A percentile compares a stretch with the other conserved stretches of the same genome.
phyloP scores from a whole-genome alignment of 1,140 invertebrate genomes.

The Ganaspis sp. region DNA sequence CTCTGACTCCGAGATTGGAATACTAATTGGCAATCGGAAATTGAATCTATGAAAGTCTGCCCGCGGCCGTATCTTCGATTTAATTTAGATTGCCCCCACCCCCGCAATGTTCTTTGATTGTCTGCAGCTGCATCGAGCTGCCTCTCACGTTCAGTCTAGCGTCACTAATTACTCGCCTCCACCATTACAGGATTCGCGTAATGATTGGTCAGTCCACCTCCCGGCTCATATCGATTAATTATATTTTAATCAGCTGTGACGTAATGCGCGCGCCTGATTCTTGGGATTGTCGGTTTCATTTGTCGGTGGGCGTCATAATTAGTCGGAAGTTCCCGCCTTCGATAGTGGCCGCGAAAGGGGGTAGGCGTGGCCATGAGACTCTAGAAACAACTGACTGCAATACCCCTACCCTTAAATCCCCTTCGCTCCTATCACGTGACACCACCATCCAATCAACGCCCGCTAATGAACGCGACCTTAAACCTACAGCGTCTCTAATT shows the following conservation, averaged over 20 bases:
- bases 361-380: constrained; percentile 72
- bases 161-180: constrained; percentile 10
- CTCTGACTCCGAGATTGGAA: constrained; percentile 23
- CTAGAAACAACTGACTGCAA: constrained; percentile 71
- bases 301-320: constrained; percentile 75
- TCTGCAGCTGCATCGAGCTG: constrained; percentile 1
- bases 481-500: constrained; percentile 50
- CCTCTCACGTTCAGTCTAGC: neutral
- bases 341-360: constrained; percentile 68
- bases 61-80: constrained; percentile 21
- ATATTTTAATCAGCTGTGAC: constrained; percentile 47
- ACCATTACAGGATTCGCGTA: neutral
- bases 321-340: constrained; percentile 73
- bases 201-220: constrained; percentile 7
- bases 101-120: neutral
- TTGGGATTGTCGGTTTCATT: constrained; percentile 62
- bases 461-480: constrained; percentile 61
- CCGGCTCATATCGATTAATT: constrained; percentile 8
- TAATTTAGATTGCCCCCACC: constrained; percentile 1
- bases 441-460: constrained; percentile 66
- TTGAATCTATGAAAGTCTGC: constrained; percentile 28
- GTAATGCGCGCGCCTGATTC: constrained; percentile 54
- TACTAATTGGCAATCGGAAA: constrained; percentile 27
- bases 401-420: constrained; percentile 50
- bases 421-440: constrained; percentile 55